Base-by-base conservation (phyloP, 2,797 vertebrate genomes). In the Xyrichtys novacula region DNA sequence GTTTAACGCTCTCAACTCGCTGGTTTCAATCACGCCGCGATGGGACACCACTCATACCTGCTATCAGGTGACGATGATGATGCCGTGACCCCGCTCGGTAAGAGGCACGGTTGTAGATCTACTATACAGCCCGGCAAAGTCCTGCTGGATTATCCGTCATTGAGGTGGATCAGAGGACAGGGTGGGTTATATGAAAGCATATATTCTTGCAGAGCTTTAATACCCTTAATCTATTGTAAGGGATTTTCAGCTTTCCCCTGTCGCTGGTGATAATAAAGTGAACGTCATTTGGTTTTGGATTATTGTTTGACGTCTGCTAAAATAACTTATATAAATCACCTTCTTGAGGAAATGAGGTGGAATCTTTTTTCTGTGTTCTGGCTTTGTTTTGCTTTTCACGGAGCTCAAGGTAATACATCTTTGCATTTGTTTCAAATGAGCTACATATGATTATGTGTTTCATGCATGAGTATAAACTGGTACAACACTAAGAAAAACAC, bases 11-110 rank as follows among this genome's bases (percentile, higher is more conserved):
- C 64, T 20, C 34, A 61, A 76, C 53, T 65, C 63, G 19, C 72
- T 74, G 38, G 46, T 64, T 89, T 88, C 76, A 78, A 88, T 87
- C 80, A 83, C n/a, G 47, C 61, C 67, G 20, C 26, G 15, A 75
- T 39, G 54, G 62, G 64, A 72, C 62, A 74, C 25, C 34, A 42
- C 57, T 73, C 63, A 80, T 70, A 65, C 39, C 63, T 31, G 60
- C 71, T 50, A 65, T 83, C 31, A 56, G 43, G 80, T 69, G 71
- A 81, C 81, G 78, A 86, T 84, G 71, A 88, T 79, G 76, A 80
- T 65, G 78, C 20, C 76, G 44, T 80, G 84, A 85, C 74, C 86
- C 82, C 66, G 81, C 75, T 60, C 40, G 76, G 68, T 65, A 60
- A 80, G 71, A 75, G 5, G 43, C 65, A 58, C 14, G 50, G 54